Conservation (phyloP, 2,888 invertebrate genomes). For the Tachystola acroxantha region DNA sequence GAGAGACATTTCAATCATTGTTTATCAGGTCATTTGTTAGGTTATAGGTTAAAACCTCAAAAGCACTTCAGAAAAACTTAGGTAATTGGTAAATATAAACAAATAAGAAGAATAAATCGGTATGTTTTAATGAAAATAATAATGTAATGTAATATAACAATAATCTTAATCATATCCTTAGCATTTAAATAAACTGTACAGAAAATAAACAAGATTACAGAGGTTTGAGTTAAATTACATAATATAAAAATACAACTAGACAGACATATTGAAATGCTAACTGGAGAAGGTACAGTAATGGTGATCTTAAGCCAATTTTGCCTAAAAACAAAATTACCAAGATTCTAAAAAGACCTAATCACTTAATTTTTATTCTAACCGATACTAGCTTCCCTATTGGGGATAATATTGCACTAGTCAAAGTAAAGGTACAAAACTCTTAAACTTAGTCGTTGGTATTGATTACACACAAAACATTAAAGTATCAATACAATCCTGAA, state of each 20-base stretch:
- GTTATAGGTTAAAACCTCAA: too few relatives aligned
- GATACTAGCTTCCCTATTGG: slow-evolving; percentile 26
- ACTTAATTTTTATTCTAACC: slow-evolving; percentile 4
- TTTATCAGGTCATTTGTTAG: too few relatives aligned
- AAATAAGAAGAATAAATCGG: neutral
- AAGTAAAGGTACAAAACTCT: slow-evolving; percentile 58
- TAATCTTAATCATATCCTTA: slow-evolving; percentile 2
- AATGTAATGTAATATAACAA: slow-evolving; percentile 5
- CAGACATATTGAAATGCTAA: neutral
- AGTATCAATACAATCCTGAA: slow-evolving; percentile 82
- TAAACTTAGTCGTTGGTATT: slow-evolving; percentile 73
- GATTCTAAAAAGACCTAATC: slow-evolving; percentile 31
- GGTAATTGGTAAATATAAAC: neutral
- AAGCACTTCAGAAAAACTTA: too few relatives aligned
- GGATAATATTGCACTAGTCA: slow-evolving; percentile 71
- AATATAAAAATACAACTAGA: neutral
- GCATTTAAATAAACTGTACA: slow-evolving; percentile 8
- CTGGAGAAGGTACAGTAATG: neutral
- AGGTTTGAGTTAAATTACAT: neutral
- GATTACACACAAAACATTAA: slow-evolving; percentile 35
- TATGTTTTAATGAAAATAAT: slow-evolving; percentile 8
- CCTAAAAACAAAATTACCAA: slow-evolving; percentile 69
- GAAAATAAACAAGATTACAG: slow-evolving; percentile 1
- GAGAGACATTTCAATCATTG: too few relatives aligned
- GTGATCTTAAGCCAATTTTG: slow-evolving; percentile 75